phyloP scores from a whole-genome alignment of 2,888 invertebrate genomes.

The Zonitis immaculata region DNA sequence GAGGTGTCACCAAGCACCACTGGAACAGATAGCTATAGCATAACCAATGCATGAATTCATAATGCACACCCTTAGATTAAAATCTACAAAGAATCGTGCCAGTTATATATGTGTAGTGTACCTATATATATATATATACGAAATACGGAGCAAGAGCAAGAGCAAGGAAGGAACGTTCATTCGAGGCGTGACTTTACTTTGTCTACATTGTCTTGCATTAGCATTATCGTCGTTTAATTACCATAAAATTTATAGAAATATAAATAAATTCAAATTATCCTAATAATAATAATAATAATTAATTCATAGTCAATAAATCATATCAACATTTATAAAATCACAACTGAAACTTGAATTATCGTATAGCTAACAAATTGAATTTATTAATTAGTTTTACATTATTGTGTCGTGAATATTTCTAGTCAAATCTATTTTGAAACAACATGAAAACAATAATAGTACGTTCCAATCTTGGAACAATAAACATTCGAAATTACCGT shows the following conservation, averaged over 20 bases:
- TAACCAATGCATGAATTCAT: constrained; percentile 33
- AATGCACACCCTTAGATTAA: constrained; percentile 27
- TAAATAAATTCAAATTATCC: not conserved
- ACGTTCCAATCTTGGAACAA: constrained; percentile 16
- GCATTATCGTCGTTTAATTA: not conserved
- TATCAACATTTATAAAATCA: too few relatives aligned
- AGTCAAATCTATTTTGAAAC: not conserved
- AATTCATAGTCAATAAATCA: not conserved
- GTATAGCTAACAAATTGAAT: too few relatives aligned
- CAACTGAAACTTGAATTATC: too few relatives aligned
- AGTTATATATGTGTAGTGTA: not conserved
- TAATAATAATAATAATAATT: too few relatives aligned
- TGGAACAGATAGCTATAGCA: constrained; percentile 35
- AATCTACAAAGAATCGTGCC: constrained; percentile 27
- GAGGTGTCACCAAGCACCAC: constrained; percentile 37
- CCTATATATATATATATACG: too few relatives aligned
- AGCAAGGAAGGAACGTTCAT: not conserved
- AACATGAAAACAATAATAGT: not conserved
- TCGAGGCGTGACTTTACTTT: not conserved
- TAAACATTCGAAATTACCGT: constrained; percentile 15
- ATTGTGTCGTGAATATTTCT: not conserved
- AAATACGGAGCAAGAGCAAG: too few relatives aligned
- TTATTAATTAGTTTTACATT: too few relatives aligned
- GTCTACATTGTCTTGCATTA: not conserved
- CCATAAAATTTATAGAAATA: not conserved